These are phyloP conservation scores for Scaptodrosophila latifasciaeformis DNA, from an alignment of 2,888 invertebrate species.

Conservation along the genomic window DNA sequence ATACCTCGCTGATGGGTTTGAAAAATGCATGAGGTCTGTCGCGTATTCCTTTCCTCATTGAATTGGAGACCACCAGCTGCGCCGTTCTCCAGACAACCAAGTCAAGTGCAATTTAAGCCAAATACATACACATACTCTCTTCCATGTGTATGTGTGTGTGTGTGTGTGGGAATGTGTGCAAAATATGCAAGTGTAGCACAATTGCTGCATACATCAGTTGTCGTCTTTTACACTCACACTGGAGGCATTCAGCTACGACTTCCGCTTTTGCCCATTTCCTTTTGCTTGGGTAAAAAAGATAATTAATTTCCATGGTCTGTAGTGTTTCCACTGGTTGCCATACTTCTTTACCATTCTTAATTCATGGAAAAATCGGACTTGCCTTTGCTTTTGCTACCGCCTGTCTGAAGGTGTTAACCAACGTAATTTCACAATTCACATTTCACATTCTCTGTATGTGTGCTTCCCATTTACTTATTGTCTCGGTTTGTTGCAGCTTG, in stretches of 20 bases:
- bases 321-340: too few species aligned
- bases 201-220: conserved; percentile 53
- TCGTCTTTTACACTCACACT: conserved; percentile 32
- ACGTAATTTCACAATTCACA: conserved; percentile 48
- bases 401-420: conserved; percentile 47
- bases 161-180: too few species aligned
- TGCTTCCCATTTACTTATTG: too few species aligned
- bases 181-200: conserved; percentile 36
- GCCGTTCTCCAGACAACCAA: conserved; percentile 33
- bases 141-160: not conserved
- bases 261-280: conserved; percentile 32
- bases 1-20: conserved; percentile 29
- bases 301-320: conserved; percentile 60
- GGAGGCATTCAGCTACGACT: conserved; percentile 13
- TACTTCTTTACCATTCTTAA: too few species aligned
- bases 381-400: conserved; percentile 3
- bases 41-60: too few species aligned
- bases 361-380: too few species aligned
- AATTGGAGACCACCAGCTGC: conserved; percentile 50
- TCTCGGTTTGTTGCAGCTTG: too few species aligned
- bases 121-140: conserved; percentile 1
- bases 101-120: conserved; percentile 19
- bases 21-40: conserved; percentile 56
- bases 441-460: too few species aligned
- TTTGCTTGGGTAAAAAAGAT: conserved; percentile 35